phyloP scores from a whole-genome alignment of 2,888 invertebrate species.

The Chrysina gloriosa region DNA sequence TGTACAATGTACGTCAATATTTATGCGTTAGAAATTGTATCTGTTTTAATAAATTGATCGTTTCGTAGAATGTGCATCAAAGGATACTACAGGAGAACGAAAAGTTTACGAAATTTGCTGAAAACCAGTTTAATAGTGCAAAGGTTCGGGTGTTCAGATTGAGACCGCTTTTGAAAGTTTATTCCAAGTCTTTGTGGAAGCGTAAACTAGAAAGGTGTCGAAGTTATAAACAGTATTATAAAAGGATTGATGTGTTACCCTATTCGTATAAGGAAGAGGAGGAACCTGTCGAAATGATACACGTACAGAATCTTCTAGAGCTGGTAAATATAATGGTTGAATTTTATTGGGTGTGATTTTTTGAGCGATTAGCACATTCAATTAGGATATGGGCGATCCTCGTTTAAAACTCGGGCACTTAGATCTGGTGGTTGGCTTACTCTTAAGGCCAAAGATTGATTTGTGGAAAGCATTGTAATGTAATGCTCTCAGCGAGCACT shows the following conservation, averaged over 20 bases:
- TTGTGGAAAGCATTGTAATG: too few species aligned
- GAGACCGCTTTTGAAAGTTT: constrained; percentile 6
- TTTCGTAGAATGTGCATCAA: constrained; percentile 35
- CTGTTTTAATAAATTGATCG: background rate
- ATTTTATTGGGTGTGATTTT: background rate
- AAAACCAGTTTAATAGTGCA: constrained; percentile 20
- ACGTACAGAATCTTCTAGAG: constrained; percentile 50
- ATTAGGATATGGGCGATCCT: too few species aligned
- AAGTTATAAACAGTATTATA: constrained; percentile 53
- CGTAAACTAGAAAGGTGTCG: constrained; percentile 47
- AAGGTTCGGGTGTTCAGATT: constrained; percentile 15
- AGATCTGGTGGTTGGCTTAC: too few species aligned
- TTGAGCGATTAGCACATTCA: background rate
- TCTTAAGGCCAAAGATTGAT: too few species aligned
- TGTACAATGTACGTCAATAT: constrained; percentile 37
- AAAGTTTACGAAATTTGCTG: constrained; percentile 41
- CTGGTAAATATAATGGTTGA: constrained; percentile 53
- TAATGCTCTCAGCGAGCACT: too few species aligned
- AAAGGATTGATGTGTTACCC: constrained; percentile 47
- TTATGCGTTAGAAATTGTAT: background rate
- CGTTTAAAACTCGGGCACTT: too few species aligned
- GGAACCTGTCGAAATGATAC: constrained; percentile 50
- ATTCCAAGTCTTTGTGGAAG: constrained; percentile 46
- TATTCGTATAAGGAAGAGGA: constrained; percentile 51
- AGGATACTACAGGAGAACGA: constrained; percentile 41